Conservation (phyloP, 2,888 invertebrate genomes). For the Bimastos eiseni region DNA sequence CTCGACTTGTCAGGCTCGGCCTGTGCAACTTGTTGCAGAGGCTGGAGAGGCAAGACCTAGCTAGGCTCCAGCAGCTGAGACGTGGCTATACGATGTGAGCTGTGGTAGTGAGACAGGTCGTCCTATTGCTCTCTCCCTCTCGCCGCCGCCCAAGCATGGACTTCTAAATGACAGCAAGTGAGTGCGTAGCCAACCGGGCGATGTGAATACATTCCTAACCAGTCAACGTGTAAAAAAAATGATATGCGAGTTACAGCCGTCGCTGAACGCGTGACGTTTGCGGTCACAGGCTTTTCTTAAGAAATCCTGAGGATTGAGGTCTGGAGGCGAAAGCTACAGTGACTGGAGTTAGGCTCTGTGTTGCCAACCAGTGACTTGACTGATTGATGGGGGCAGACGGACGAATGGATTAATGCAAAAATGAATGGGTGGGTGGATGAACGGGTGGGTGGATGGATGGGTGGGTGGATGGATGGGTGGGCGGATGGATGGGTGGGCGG, state of each 20-base stretch:
- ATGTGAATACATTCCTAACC: not conserved
- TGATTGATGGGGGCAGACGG: too few species aligned
- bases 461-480: too few species aligned
- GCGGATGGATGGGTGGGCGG: not conserved
- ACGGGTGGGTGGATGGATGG: too few species aligned
- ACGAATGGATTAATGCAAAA: too few species aligned
- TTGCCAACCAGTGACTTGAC: too few species aligned
- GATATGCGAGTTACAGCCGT: not conserved
- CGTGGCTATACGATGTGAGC: not conserved
- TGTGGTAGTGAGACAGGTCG: not conserved
- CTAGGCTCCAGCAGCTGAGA: not conserved
- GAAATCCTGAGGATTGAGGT: not conserved
- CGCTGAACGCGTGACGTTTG: not conserved
- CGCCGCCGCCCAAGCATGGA: not conserved
- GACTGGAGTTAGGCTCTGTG: not conserved
- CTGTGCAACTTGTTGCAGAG: constrained; percentile 6
- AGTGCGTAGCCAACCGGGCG: not conserved
- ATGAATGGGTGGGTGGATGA: too few species aligned
- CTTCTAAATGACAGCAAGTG: not conserved
- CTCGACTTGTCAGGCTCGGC: not conserved
- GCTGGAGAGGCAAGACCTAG: not conserved
- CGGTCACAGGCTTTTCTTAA: not conserved
- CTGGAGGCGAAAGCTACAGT: not conserved
- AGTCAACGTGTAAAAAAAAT: not conserved
- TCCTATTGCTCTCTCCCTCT: not conserved